Conservation (phyloP, 2,113 vertebrate species). For the Castor canadensis region DNA sequence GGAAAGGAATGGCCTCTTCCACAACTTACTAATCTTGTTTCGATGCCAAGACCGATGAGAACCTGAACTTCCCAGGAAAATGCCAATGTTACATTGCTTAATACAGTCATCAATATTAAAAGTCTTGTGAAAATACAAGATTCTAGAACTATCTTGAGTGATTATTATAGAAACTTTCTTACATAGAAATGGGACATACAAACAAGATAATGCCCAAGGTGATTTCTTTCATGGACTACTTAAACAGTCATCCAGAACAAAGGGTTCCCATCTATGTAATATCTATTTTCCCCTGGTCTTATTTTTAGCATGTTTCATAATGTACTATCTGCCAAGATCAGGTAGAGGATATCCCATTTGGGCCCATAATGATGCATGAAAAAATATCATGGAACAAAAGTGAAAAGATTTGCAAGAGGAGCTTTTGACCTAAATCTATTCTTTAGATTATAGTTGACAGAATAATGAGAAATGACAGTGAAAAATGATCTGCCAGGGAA, state of each 20-base stretch:
- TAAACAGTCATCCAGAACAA: slow-evolving; percentile 38
- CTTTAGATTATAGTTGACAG: slow-evolving; percentile 69
- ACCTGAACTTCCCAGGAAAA: neutral
- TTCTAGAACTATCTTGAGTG: neutral
- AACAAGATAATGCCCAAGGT: neutral
- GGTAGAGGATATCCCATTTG: slow-evolving; percentile 53
- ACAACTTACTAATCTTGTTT: slow-evolving; percentile 21
- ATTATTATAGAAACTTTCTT: neutral
- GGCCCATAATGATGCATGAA: slow-evolving; percentile 54
- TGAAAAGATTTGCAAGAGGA: slow-evolving; percentile 66
- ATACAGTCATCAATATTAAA: neutral
- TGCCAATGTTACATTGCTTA: neutral
- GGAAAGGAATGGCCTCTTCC: neutral
- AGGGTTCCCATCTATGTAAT: slow-evolving; percentile 26
- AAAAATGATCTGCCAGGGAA: slow-evolving; percentile 62
- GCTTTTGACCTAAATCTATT: slow-evolving; percentile 69
- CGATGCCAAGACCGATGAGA: neutral
- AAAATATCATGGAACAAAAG: slow-evolving; percentile 67
- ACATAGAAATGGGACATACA: neutral
- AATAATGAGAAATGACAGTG: slow-evolving; percentile 59
- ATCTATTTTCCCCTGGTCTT: neutral
- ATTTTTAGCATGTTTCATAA: slow-evolving; percentile 60
- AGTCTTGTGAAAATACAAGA: neutral
- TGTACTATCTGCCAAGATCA: slow-evolving; percentile 27
- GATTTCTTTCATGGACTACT: neutral